Evolutionary conservation across 2,888 invertebrate species (phyloP), one percentile per base, ranked within the genome.

Genomic region (Protonemura montana): DNA sequence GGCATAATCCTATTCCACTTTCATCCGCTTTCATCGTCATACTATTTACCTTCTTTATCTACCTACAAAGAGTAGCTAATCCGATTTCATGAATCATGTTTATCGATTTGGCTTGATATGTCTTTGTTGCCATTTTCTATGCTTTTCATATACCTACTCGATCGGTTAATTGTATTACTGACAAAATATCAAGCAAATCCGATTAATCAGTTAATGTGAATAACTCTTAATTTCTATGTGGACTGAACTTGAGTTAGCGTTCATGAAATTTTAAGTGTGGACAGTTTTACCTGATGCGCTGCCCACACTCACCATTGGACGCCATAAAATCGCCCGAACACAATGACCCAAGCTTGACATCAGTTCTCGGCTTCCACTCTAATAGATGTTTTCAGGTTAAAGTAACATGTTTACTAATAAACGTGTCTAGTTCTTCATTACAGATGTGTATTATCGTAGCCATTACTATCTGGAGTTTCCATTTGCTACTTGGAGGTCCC

Each of bases 1-100:
- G n/a, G 42, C 25, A 41, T 83, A 83, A 83, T 35, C 82, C 41
- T 35, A 82, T 83, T 41, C n/a, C 82, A 26, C 10, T 29, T 41
- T 83, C 41, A 83, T 35, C 82, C 42, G 82, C 26, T 83, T 81
- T 27, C 30, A 81, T 30, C 82, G 82, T 41, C n/a, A n/a, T n/a
- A 35, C 5, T 35, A 83, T 83, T 83, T 83, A 83, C 82, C 41
- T 83, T 42, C 21, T 28, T 78, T 83, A n/a, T 26, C 26, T 35
- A 29, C n/a, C 26, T 83, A 10, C 82, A 30, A 41, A 83, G 82
- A 26, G 82, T 83, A 83, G 82, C 82, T 83, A 83, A 83, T 83
- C 82, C 41, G 82, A 83, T 83, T 83, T 83, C 82, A 83, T 42
- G 41, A n/a, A 83, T 30, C 82, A 83, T 83, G 29, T 83, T 16